phyloP scores from a whole-genome alignment of 2,113 vertebrate species.

The Scomber scombrus region DNA sequence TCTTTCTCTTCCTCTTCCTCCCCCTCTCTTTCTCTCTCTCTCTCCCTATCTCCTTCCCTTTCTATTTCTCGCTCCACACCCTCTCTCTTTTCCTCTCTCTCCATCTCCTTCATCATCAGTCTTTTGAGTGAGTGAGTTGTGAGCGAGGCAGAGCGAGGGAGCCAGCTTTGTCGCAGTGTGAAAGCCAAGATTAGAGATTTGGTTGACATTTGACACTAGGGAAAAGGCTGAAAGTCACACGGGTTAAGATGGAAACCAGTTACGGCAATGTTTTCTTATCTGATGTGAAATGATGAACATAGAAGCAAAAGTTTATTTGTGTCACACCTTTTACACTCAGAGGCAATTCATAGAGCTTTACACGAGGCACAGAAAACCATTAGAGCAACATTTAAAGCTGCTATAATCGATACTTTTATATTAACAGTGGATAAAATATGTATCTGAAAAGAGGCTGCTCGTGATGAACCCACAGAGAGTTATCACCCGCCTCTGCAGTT shows the following conservation, averaged over 20 bases:
- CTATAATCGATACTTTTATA: not conserved
- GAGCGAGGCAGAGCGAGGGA: conserved; percentile 32
- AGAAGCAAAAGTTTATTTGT: not conserved
- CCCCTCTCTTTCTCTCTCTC: not conserved
- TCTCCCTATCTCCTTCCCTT: conserved; percentile 40
- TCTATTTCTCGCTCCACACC: conserved; percentile 49
- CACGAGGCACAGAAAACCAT: not conserved
- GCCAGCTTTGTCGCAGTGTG: conserved; percentile 57
- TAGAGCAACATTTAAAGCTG: not conserved
- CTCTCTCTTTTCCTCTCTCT: conserved; percentile 30
- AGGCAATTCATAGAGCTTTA: not conserved
- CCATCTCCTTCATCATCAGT: conserved; percentile 63
- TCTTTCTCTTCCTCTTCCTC: conserved; percentile 2
- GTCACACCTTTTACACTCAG: not conserved
- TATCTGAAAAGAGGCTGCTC: too few species aligned
- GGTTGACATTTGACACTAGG: conserved; percentile 46
- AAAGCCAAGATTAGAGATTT: conserved; percentile 73
- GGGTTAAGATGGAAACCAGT: conserved; percentile 59
- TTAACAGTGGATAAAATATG: too few species aligned
- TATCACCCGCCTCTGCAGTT: not conserved
- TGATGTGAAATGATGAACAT: conserved; percentile 2
- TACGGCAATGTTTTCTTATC: conserved; percentile 23
- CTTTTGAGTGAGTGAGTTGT: conserved; percentile 41
- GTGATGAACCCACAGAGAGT: not conserved
- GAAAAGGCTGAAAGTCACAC: conserved; percentile 54